Evolutionary conservation across 2,113 vertebrate species (phyloP).

Genomic region (Xenus cinereus): DNA sequence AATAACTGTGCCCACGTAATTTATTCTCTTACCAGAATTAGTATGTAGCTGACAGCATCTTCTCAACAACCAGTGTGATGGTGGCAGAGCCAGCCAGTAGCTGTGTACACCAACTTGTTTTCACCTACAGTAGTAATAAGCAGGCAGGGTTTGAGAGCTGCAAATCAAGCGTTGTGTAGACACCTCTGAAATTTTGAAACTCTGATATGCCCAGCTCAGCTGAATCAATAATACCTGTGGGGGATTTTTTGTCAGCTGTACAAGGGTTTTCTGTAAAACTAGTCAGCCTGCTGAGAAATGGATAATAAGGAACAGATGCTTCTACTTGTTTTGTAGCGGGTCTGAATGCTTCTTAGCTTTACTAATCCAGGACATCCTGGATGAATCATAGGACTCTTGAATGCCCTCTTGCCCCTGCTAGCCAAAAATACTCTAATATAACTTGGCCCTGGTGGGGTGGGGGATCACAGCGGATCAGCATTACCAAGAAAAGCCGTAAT

Average conservation of each 20-base stretch:
- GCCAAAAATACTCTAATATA: constrained; percentile 5
- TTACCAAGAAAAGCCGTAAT: background rate
- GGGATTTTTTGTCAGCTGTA: constrained; percentile 10
- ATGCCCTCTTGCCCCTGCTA: background rate
- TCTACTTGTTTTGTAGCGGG: constrained; percentile 29
- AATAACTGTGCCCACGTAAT: background rate
- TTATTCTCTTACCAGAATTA: background rate
- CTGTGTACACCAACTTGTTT: background rate
- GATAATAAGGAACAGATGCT: constrained; percentile 62
- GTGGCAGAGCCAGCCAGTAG: background rate
- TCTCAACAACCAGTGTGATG: background rate
- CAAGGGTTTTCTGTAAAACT: constrained; percentile 39
- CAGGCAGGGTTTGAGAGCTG: background rate
- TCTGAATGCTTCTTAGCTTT: constrained; percentile 29
- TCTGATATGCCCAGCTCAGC: background rate
- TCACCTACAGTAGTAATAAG: background rate
- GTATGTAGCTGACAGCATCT: background rate
- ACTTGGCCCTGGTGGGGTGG: background rate
- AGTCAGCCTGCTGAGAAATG: constrained; percentile 41
- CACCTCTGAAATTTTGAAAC: background rate
- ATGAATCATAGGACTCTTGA: constrained; percentile 49
- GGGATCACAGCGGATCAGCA: background rate
- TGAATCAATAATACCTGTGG: constrained; percentile 7
- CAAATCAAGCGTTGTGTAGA: background rate
- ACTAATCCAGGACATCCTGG: constrained; percentile 55